Base-by-base conservation (phyloP, 1,140 invertebrate species). In the Venustaconcha ellipsiformis region DNA sequence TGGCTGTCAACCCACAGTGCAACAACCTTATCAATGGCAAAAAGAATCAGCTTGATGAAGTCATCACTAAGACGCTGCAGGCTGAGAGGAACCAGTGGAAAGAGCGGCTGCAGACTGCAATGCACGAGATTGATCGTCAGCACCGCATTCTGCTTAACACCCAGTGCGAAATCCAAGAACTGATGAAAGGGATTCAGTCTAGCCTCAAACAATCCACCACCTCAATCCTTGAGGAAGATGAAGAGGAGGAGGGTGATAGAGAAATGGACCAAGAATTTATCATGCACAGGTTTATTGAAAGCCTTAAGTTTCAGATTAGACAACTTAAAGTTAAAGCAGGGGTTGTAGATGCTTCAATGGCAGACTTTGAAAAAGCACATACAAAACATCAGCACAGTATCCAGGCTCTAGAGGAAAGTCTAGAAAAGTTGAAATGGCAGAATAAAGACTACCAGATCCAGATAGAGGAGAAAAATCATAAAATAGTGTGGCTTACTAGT, bases 51-150 rank as follows among this genome's bases (percentile, higher is more conserved):
- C 55, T 15, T 20, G 69, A 77, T 11, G 75, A 77, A 26, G 72
- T 77, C 48, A 66, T 77, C 17, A 67, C 70, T n/a, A 70, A 60
- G 55, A 70, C 70, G 5, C 64, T 82, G 67, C 81, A 82, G 72
- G 66, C 71, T 30, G 82, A 83, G 67, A 67, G 82, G 13, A 83
- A 81, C 73, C 72, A 76, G 12, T 83, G 82, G 82, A 83, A 83
- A 63, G 75, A 81, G 6, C 67, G 76, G 55, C 75, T 81, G 14
- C 79, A 83, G 20, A 59, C 64, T 15, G 73, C 79, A 12, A 63
- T 83, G 64, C 80, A 81, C 14, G 82, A 81, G 72, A 79, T 83
- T 26, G 78, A 83, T 68, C 67, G 75, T 20, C 78, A 81, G 15
- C 82, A 81, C 66, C 55, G 72, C 23, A 67, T 72, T 17, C 63